Conservation (phyloP, 2,113 vertebrate genomes). For the Gorsachius goisagi region DNA sequence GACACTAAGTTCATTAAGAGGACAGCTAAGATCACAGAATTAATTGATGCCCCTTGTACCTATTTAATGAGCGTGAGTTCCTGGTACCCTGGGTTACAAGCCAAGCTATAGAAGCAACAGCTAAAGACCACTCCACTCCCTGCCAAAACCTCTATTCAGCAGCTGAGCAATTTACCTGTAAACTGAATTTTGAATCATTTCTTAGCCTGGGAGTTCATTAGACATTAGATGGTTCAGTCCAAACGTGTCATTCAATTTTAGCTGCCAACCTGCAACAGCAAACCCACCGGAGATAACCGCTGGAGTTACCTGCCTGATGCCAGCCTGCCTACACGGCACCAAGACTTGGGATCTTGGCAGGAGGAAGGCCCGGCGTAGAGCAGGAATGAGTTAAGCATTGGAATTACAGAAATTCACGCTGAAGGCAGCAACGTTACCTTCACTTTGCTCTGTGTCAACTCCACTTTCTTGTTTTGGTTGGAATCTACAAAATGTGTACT, state of each 20-base stretch:
- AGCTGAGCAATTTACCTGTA: slow-evolving; percentile 49
- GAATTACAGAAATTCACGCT: neutral
- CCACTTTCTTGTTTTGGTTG: neutral
- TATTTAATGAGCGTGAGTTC: slow-evolving; percentile 74
- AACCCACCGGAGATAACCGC: neutral
- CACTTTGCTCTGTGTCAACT: neutral
- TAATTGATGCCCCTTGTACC: slow-evolving; percentile 56
- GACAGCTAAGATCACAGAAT: slow-evolving; percentile 58
- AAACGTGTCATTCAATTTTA: slow-evolving; percentile 1
- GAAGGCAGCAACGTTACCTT: neutral
- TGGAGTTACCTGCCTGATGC: neutral
- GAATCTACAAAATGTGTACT: neutral
- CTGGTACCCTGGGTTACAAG: slow-evolving; percentile 62
- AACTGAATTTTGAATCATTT: slow-evolving; percentile 45
- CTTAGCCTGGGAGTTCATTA: slow-evolving; percentile 56
- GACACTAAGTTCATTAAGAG: slow-evolving; percentile 65
- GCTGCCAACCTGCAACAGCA: neutral
- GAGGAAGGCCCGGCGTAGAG: neutral
- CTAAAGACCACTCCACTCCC: slow-evolving; percentile 61
- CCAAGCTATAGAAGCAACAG: slow-evolving; percentile 44
- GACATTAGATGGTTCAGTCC: neutral
- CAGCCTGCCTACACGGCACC: neutral
- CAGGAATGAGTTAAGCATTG: neutral
- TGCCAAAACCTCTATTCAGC: slow-evolving; percentile 6
- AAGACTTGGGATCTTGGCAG: neutral